A percentile compares a stretch with the other conserved stretches of the same genome.
These are phyloP conservation scores for Ectropis grisescens DNA, from an alignment of 1,140 invertebrate species.

Conservation along the genomic window DNA sequence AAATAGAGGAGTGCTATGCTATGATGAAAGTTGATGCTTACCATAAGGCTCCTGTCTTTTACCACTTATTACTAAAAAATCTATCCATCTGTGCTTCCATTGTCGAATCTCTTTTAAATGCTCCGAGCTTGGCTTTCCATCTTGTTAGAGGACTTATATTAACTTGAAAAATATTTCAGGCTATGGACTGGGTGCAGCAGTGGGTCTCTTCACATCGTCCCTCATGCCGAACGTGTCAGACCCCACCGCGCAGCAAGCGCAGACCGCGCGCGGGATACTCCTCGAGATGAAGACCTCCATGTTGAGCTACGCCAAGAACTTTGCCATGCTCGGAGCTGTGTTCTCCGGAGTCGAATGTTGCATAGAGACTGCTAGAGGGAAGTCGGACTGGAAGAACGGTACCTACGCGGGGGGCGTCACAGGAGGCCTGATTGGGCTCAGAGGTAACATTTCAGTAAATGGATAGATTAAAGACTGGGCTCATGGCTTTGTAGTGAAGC, in stretches of 20 bases:
- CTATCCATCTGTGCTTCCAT: too few species aligned
- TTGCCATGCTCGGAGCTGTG: constrained; percentile 93
- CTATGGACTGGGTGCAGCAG: constrained; percentile 91
- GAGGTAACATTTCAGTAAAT: too few species aligned
- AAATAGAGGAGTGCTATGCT: too few species aligned
- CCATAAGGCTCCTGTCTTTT: too few species aligned
- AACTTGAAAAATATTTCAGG: too few species aligned
- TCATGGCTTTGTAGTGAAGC: too few species aligned
- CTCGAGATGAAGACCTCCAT: constrained; percentile 94
- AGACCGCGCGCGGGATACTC: constrained; percentile 87
- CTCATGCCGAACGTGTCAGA: constrained; percentile 90
- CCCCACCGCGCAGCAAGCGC: constrained; percentile 81
- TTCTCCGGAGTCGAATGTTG: constrained; percentile 95
- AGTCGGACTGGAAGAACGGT: constrained; percentile 96
- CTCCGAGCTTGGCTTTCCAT: too few species aligned
- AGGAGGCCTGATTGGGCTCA: constrained; percentile 93
- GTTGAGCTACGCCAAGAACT: constrained; percentile 96
- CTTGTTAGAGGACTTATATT: too few species aligned
- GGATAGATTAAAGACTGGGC: too few species aligned
- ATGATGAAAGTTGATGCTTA: too few species aligned
- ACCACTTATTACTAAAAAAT: too few species aligned
- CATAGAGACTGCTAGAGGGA: constrained; percentile 93
- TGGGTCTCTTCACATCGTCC: constrained; percentile 96
- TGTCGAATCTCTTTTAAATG: too few species aligned
- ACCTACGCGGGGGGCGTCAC: constrained; percentile 94